These are phyloP conservation scores for Tholera decimalis DNA, from an alignment of 2,888 invertebrate genomes.

Conservation along the genomic window DNA sequence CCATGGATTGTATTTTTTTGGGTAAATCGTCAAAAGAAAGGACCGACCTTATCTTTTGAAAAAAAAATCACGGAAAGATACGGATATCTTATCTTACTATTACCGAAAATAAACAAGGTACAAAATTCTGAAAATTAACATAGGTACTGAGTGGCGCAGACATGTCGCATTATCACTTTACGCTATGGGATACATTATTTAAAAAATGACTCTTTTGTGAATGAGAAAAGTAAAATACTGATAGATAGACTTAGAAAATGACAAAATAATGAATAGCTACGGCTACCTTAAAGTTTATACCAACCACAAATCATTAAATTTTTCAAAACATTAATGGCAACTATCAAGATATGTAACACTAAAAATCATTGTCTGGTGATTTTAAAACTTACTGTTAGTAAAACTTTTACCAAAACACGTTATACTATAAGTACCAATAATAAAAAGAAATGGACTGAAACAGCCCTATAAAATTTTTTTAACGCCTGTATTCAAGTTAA, in stretches of 20 bases:
- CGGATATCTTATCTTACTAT: neutral
- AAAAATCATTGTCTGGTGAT: neutral
- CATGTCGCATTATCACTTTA: no score
- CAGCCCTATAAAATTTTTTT: slow-evolving; percentile 4
- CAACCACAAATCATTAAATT: neutral
- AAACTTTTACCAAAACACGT: neutral
- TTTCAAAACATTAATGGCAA: neutral
- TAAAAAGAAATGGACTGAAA: slow-evolving; percentile 21
- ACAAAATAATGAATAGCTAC: neutral
- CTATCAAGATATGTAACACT: neutral
- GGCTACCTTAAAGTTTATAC: neutral
- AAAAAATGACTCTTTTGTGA: no score
- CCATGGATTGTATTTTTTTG: slow-evolving; percentile 22
- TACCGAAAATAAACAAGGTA: neutral
- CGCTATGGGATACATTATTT: no score
- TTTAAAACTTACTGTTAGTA: no score
- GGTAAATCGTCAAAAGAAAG: slow-evolving; percentile 12
- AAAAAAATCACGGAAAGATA: neutral
- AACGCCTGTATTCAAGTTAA: slow-evolving; percentile 15
- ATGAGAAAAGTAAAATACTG: no score
- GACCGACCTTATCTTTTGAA: neutral
- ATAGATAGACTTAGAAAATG: no score
- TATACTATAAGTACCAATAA: neutral
- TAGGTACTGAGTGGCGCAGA: no score
- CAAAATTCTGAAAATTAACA: neutral